phyloP scores from a whole-genome alignment of 2,113 vertebrate species.

The Eleginops maclovinus region DNA sequence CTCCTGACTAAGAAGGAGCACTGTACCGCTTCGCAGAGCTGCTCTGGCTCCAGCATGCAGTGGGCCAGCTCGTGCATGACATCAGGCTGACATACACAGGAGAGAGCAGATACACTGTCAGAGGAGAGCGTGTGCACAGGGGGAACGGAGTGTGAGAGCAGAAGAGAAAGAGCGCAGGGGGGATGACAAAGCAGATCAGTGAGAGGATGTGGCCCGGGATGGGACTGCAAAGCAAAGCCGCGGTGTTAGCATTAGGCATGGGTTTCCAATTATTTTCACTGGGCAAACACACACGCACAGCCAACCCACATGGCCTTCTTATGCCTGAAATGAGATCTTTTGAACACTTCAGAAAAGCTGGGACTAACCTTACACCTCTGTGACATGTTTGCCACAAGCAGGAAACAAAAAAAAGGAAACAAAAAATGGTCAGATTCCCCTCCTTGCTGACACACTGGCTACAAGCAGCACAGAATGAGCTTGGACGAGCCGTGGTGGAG shows the following conservation, averaged over 20 bases:
- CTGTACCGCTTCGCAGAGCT: slow-evolving; percentile 85
- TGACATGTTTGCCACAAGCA: slow-evolving; percentile 45
- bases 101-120: slow-evolving; percentile 55
- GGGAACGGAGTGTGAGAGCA: slow-evolving; percentile 47
- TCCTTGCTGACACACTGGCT: slow-evolving; percentile 58
- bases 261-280: slow-evolving; percentile 48
- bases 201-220: slow-evolving; percentile 48
- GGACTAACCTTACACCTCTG: slow-evolving; percentile 49
- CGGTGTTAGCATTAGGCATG: slow-evolving; percentile 39
- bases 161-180: slow-evolving; percentile 28
- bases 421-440: slow-evolving; percentile 29
- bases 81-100: slow-evolving; percentile 83
- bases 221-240: slow-evolving; percentile 57
- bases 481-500: slow-evolving; percentile 73
- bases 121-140: slow-evolving; percentile 25
- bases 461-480: slow-evolving; percentile 74
- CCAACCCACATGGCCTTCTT: slow-evolving; percentile 40
- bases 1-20: slow-evolving; percentile 68
- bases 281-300: slow-evolving; percentile 50
- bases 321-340: slow-evolving; percentile 70
- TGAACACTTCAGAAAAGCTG: slow-evolving; percentile 35
- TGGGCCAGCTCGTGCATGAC: slow-evolving; percentile 84
- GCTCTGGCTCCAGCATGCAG: slow-evolving; percentile 89
- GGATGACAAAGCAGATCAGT: slow-evolving; percentile 77
- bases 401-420: background rate